Evolutionary conservation across 2,113 vertebrate genomes (phyloP).

Genomic region (Cynoglossus semilaevis): DNA sequence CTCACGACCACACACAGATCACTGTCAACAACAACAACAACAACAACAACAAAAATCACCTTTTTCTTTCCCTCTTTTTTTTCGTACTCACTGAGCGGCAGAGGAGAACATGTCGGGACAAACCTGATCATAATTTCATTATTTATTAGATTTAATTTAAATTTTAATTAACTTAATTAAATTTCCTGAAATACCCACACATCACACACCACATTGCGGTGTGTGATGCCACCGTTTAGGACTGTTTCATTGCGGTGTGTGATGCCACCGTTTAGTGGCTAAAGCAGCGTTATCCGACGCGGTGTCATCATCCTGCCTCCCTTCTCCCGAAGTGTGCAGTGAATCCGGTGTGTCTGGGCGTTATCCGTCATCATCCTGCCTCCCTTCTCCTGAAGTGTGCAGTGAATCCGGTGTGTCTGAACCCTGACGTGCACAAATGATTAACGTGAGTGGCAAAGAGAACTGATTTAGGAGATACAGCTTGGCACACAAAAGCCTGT

Average conservation of each 20-base stretch:
- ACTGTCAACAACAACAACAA: neutral
- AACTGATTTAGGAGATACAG: conserved; percentile 72
- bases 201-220: conserved; percentile 27
- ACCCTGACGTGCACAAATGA: conserved; percentile 66
- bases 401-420: conserved; percentile 61
- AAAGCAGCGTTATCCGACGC: conserved; percentile 43
- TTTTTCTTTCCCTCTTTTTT: neutral
- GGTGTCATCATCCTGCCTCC: conserved; percentile 48
- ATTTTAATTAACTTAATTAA: too few species aligned
- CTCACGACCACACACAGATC: neutral
- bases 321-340: conserved; percentile 59
- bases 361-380: conserved; percentile 54
- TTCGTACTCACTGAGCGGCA: conserved; percentile 29
- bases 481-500: conserved; percentile 59
- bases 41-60: neutral
- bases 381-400: conserved; percentile 56
- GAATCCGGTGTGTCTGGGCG: conserved; percentile 58
- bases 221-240: conserved; percentile 33
- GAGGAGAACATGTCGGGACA: conserved; percentile 39
- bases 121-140: conserved; percentile 38
- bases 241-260: conserved; percentile 26
- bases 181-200: conserved; percentile 7
- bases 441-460: conserved; percentile 65
- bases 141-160: too few species aligned
- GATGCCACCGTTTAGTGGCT: conserved; percentile 38